A percentile compares a stretch with the other conserved stretches of the same genome.
These are phyloP conservation scores for Phrynocephalus vlangalii DNA, from an alignment of 2,797 vertebrate species.

Conservation along the genomic window DNA sequence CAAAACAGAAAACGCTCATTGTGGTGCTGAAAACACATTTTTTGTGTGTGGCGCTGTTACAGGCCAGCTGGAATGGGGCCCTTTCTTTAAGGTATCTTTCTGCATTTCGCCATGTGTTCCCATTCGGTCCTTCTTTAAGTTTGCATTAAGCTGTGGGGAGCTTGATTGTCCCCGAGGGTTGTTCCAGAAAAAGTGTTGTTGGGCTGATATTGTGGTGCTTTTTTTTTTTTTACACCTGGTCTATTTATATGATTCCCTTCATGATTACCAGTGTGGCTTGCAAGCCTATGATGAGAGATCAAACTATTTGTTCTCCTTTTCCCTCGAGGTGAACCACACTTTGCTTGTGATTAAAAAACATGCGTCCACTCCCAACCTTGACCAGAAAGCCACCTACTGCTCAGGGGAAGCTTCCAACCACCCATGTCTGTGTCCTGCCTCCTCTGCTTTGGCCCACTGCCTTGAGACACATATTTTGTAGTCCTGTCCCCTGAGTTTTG, in stretches of 20 bases:
- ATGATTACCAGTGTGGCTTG: slow-evolving; percentile 43
- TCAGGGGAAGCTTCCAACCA: slow-evolving; percentile 63
- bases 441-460: background rate
- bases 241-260: slow-evolving; percentile 61
- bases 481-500: slow-evolving; percentile 58
- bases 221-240: slow-evolving; percentile 32
- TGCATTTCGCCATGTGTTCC: slow-evolving; percentile 54
- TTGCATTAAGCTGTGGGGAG: slow-evolving; percentile 62
- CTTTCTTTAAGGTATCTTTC: slow-evolving; percentile 72
- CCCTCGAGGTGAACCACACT: slow-evolving; percentile 72
- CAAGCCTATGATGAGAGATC: slow-evolving; percentile 52
- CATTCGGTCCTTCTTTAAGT: slow-evolving; percentile 26
- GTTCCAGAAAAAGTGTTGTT: slow-evolving; percentile 46
- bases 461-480: slow-evolving; percentile 67
- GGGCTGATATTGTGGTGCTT: slow-evolving; percentile 37
- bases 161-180: slow-evolving; percentile 24
- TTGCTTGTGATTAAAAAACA: slow-evolving; percentile 39
- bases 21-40: slow-evolving; percentile 75
- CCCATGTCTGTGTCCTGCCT: slow-evolving; percentile 43
- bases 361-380: slow-evolving; percentile 39
- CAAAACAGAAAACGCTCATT: slow-evolving; percentile 71
- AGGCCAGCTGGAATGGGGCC: slow-evolving; percentile 63
- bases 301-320: slow-evolving; percentile 72
- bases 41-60: slow-evolving; percentile 54
- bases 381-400: slow-evolving; percentile 68